Evolutionary conservation across 2,888 invertebrate genomes (phyloP).

Genomic region (Diabrotica balteata): DNA sequence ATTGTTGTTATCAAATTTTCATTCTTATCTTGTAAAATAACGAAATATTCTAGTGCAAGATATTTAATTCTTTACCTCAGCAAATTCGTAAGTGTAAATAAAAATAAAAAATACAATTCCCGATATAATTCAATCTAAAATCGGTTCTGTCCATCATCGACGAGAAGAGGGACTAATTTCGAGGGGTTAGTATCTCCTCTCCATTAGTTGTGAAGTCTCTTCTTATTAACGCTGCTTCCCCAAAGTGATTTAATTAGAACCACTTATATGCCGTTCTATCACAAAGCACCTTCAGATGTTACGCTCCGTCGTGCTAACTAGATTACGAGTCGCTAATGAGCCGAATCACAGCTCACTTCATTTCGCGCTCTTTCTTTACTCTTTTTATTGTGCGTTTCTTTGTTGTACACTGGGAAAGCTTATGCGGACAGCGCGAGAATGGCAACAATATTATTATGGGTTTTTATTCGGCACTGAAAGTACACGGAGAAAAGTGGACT

Average conservation of each 20-base stretch:
- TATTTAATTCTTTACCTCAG: too few relatives aligned
- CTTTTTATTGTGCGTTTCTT: slow-evolving; percentile 3
- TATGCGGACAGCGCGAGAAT: too few relatives aligned
- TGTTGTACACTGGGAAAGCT: too few relatives aligned
- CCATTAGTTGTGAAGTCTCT: slow-evolving; percentile 46
- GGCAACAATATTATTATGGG: too few relatives aligned
- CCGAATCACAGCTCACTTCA: slow-evolving; percentile 30
- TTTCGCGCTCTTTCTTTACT: slow-evolving; percentile 23
- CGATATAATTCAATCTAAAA: background rate
- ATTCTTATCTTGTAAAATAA: too few relatives aligned
- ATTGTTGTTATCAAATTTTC: too few relatives aligned
- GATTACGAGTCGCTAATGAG: slow-evolving; percentile 38
- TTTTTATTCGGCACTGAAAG: too few relatives aligned
- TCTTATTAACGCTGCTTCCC: slow-evolving; percentile 45
- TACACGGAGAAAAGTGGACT: too few relatives aligned
- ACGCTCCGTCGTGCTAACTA: slow-evolving; percentile 38
- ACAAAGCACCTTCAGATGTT: slow-evolving; percentile 50
- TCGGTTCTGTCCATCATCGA: slow-evolving; percentile 2
- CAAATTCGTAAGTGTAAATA: too few relatives aligned
- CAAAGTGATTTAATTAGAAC: slow-evolving; percentile 51
- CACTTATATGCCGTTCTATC: slow-evolving; percentile 49
- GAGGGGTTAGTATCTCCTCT: slow-evolving; percentile 30
- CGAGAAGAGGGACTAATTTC: slow-evolving; percentile 8
- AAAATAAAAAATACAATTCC: too few relatives aligned
- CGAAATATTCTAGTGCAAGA: too few relatives aligned